These are phyloP conservation scores for Mobula hypostoma DNA, from an alignment of 2,113 vertebrate species.

Conservation along the genomic window DNA sequence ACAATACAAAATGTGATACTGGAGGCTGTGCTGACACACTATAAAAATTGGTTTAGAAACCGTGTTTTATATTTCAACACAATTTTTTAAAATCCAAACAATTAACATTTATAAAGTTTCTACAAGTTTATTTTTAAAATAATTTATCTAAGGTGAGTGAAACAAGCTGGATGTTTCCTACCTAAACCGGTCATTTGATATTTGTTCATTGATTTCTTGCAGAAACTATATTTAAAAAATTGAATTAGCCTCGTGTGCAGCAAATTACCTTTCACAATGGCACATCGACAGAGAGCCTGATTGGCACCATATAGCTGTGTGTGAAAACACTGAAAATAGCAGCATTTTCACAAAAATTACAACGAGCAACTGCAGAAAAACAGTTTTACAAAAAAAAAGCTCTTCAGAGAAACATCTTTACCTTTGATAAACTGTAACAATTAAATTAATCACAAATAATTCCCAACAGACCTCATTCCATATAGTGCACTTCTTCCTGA, in stretches of 20 bases:
- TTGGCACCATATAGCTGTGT: constrained; percentile 24
- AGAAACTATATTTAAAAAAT: constrained; percentile 28
- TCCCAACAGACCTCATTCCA: not conserved
- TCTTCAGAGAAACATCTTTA: constrained; percentile 17
- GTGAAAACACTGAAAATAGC: constrained; percentile 37
- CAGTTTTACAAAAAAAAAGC: not conserved
- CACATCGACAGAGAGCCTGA: constrained; percentile 28
- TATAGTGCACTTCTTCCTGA: not conserved
- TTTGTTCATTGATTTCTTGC: constrained; percentile 3
- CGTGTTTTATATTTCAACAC: not conserved
- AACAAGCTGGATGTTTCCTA: not conserved
- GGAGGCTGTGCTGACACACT: not conserved
- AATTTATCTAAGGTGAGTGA: not conserved
- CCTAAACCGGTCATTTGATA: not conserved
- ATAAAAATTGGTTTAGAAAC: not conserved
- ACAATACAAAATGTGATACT: not conserved
- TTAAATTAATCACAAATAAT: not conserved
- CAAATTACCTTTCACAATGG: constrained; percentile 32
- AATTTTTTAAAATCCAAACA: not conserved
- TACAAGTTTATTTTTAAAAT: not conserved
- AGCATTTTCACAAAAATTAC: constrained; percentile 34
- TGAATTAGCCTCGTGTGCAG: constrained; percentile 27
- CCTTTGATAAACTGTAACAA: constrained; percentile 21
- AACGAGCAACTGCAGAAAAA: constrained; percentile 12
- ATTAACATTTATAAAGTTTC: not conserved